A percentile compares a stretch with the other conserved stretches of the same genome.
Conservation (phyloP, 2,888 invertebrate species). For the Esperia sulphurella region DNA sequence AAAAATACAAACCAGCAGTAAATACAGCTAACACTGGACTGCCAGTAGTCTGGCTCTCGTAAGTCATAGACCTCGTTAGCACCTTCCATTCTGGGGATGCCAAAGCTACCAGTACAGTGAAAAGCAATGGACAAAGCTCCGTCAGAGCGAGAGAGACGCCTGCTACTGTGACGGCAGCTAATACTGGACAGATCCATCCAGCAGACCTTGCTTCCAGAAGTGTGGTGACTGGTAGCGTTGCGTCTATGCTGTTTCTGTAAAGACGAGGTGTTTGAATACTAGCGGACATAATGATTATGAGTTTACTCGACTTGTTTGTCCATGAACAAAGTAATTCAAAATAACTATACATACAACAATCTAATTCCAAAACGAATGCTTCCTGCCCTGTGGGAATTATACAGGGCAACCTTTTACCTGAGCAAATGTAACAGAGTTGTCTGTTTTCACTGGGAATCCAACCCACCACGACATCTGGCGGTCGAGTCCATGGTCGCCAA, state of each 20-base stretch:
- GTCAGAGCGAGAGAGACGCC: constrained; percentile 81
- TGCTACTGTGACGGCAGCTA: constrained; percentile 79
- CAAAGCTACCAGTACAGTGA: constrained; percentile 73
- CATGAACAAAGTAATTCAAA: no score
- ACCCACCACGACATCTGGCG: no score
- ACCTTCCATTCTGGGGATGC: constrained; percentile 82
- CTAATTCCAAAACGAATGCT: neutral
- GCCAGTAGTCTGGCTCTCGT: constrained; percentile 79
- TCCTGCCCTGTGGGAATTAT: no score
- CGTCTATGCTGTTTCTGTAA: constrained; percentile 74
- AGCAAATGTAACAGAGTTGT: no score
- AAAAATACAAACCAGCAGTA: constrained; percentile 69
- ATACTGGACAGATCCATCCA: constrained; percentile 79
- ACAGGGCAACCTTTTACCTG: no score
- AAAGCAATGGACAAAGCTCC: constrained; percentile 79
- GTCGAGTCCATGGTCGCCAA: no score
- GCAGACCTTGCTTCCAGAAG: constrained; percentile 80
- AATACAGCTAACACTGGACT: constrained; percentile 82
- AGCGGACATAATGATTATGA: constrained; percentile 10
- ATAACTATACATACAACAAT: neutral
- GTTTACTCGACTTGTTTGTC: neutral
- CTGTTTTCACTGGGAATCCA: no score
- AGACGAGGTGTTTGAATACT: constrained; percentile 11
- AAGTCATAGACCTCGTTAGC: constrained; percentile 79
- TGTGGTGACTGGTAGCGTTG: constrained; percentile 79